phyloP scores from a whole-genome alignment of 2,113 vertebrate species.

The Percopsis transmontana region DNA sequence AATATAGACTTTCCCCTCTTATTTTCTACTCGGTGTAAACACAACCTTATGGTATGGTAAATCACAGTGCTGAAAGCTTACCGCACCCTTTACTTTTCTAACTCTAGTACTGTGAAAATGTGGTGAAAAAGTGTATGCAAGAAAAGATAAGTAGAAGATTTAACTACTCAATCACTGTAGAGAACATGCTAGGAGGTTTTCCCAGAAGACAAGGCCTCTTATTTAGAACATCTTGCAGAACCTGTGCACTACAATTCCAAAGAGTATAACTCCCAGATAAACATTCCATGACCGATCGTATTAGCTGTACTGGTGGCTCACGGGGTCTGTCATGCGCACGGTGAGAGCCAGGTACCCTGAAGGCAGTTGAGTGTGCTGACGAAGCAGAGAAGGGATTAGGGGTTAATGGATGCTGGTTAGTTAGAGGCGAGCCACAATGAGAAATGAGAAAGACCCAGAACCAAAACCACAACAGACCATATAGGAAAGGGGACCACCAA shows the following conservation, averaged over 20 bases:
- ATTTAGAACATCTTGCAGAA: neutral
- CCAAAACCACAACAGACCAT: slow-evolving; percentile 6
- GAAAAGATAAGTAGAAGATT: neutral
- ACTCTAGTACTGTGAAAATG: slow-evolving; percentile 2
- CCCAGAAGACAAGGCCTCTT: neutral
- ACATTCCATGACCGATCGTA: neutral
- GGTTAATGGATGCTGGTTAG: slow-evolving; percentile 40
- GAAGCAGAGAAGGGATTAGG: slow-evolving; percentile 30
- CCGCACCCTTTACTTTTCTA: neutral
- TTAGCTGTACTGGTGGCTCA: neutral
- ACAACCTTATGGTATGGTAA: neutral
- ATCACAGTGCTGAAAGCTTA: neutral
- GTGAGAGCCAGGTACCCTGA: neutral
- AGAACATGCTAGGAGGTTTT: slow-evolving; percentile 23
- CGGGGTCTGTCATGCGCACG: slow-evolving; percentile 24
- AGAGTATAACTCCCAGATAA: slow-evolving; percentile 3
- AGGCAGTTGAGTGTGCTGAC: slow-evolving; percentile 22
- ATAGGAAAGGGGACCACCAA: slow-evolving; percentile 22
- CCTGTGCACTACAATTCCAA: slow-evolving; percentile 21
- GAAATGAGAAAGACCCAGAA: neutral
- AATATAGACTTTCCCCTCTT: neutral
- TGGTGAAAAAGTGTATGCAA: slow-evolving; percentile 1
- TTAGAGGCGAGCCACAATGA: slow-evolving; percentile 22
- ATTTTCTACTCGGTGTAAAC: neutral
- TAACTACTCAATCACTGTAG: neutral